Conservation (phyloP, 2,797 vertebrate genomes). For the Cheirogaleus major region DNA sequence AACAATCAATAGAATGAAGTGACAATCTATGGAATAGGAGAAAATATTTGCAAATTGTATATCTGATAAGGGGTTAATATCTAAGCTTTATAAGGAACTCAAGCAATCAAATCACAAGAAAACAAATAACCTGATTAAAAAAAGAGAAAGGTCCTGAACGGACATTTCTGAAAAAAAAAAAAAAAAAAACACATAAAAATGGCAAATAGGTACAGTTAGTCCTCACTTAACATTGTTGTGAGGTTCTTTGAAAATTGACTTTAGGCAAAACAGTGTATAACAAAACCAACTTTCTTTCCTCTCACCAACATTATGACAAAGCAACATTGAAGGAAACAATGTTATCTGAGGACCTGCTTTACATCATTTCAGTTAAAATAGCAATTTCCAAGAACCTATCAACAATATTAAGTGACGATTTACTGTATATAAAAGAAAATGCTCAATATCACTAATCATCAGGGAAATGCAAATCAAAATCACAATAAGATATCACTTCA, state of each 20-base stretch:
- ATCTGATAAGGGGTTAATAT: no score
- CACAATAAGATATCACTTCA: neutral
- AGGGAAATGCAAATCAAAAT: neutral
- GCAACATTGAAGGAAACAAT: neutral
- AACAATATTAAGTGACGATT: neutral
- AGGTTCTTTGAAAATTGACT: neutral
- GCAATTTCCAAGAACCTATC: neutral
- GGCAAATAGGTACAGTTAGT: neutral
- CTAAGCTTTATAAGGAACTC: no score
- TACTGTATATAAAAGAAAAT: neutral
- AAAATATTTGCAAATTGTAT: neutral
- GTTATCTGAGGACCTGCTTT: neutral
- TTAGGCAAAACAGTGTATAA: neutral
- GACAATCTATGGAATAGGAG: no score
- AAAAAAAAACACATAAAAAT: neutral
- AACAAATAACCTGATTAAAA: neutral
- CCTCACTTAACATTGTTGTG: neutral
- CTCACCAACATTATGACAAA: neutral
- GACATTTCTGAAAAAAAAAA: neutral
- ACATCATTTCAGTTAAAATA: neutral
- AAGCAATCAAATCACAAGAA: neutral
- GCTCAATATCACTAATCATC: neutral
- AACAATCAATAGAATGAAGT: neutral
- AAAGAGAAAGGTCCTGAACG: neutral
- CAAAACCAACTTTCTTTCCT: neutral